Conservation (phyloP, 2,113 vertebrate species). For the Cyanoliseus patagonus region DNA sequence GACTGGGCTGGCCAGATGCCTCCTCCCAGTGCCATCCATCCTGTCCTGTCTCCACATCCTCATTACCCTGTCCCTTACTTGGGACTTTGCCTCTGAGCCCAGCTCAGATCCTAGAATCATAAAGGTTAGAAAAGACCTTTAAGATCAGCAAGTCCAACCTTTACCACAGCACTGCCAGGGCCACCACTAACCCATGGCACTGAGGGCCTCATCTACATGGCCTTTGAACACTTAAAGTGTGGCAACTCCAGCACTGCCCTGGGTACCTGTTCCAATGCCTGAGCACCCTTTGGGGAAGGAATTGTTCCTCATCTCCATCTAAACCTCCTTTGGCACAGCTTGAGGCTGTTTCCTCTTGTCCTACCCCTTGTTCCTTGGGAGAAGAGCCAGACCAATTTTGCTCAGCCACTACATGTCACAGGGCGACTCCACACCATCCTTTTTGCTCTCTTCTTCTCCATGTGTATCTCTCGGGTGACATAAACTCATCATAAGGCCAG, state of each 20-base stretch:
- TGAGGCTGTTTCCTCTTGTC: background rate
- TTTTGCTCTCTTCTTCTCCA: fast-evolving
- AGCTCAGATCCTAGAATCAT: background rate
- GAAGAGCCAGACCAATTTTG: background rate
- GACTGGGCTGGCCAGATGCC: fast-evolving
- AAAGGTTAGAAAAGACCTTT: background rate
- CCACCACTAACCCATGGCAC: no score
- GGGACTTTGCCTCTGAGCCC: background rate
- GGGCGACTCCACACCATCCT: background rate
- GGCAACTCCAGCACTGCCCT: background rate
- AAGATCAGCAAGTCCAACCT: background rate
- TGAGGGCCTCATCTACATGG: background rate
- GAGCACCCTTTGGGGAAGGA: background rate
- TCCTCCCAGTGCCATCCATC: background rate
- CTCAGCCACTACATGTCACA: background rate
- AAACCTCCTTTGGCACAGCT: background rate
- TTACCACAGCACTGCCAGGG: background rate
- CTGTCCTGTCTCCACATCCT: background rate
- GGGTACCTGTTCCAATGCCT: background rate
- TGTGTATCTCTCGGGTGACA: background rate
- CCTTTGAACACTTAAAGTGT: background rate
- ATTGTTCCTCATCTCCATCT: background rate
- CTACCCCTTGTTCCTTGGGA: background rate
- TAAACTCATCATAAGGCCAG: background rate
- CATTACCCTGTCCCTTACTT: background rate